Evolutionary conservation across 2,888 invertebrate genomes (phyloP), one percentile per base, ranked within the genome.

Genomic region (Caenorhabditis angaria): DNA sequence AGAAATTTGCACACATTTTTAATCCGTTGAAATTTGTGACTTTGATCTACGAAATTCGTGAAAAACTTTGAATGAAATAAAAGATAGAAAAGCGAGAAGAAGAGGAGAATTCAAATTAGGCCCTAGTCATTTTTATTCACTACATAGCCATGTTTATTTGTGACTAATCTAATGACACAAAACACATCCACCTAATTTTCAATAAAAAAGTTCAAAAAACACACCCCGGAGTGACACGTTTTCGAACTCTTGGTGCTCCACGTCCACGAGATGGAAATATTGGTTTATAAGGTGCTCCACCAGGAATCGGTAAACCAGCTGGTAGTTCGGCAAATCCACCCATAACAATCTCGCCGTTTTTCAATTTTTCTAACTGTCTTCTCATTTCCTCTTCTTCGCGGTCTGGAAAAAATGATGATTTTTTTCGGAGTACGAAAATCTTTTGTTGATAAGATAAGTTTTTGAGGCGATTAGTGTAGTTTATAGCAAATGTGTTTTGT

Each of bases 371-470:
- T 50, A 83, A 51, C 25, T 82, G 79, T 18, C 68, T 62, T 1
- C 66, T 59, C 51, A 84, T 84, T 57, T 82, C 82, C 3, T 58
- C 69, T 12, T 80, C 74, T 25, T 84, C 84, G 14, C 80, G 66
- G 25, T 71, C 82, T 82, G 58, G 32, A 61, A 50, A 29, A 50
- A 47, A 25, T 25, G 48, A 32, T 53, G 20, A 29, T 14, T 8
- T 32, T n/a, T n/a, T n/a, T n/a, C n/a, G n/a, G n/a, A n/a, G n/a
- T n/a, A n/a, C n/a, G n/a, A n/a, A n/a, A n/a, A n/a, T n/a, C n/a
- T n/a, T n/a, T n/a, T n/a, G n/a, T n/a, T n/a, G n/a, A n/a, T n/a
- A n/a, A n/a, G n/a, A n/a, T n/a, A n/a, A n/a, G n/a, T n/a, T n/a
- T n/a, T n/a, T n/a, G n/a, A n/a, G n/a, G n/a, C n/a, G n/a, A n/a